These are phyloP conservation scores for Prinia subflava DNA, from an alignment of 2,113 vertebrate species.

Conservation along the genomic window DNA sequence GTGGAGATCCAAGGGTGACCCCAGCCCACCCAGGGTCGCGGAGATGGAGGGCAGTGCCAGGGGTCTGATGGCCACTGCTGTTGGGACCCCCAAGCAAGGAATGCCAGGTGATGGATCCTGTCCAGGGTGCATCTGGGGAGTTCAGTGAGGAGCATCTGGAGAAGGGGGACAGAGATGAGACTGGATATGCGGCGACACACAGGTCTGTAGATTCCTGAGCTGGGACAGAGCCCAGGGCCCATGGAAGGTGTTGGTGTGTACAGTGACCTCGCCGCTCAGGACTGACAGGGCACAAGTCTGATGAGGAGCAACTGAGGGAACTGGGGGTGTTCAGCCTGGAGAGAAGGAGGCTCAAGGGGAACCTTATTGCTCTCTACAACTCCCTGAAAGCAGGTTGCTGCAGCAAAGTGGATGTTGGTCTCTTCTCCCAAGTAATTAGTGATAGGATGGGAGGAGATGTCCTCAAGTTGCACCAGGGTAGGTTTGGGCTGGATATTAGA, in stretches of 20 bases:
- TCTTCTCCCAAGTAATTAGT: not conserved
- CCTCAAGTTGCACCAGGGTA: not conserved
- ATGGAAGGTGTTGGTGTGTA: fast-evolving
- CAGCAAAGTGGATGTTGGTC: fast-evolving
- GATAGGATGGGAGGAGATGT: not conserved
- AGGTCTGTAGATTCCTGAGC: not conserved
- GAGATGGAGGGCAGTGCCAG: not conserved
- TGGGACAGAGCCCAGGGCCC: not conserved
- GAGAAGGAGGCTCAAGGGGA: not conserved
- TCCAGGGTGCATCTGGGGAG: not conserved
- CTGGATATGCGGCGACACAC: not conserved
- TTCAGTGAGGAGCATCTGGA: not conserved
- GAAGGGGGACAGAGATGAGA: not conserved
- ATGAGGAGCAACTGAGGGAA: not conserved
- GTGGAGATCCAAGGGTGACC: not conserved
- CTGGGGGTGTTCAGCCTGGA: not conserved
- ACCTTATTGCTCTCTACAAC: not conserved
- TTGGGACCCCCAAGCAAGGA: not conserved
- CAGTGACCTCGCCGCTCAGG: not conserved
- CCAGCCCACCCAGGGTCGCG: fast-evolving
- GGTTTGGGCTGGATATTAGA: not conserved
- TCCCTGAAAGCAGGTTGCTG: not conserved
- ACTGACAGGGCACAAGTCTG: not conserved
- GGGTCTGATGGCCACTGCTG: not conserved
- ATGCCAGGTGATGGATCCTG: not conserved